Base-by-base conservation (phyloP, 2,797 vertebrate species). In the Eutrigla gurnardus region DNA sequence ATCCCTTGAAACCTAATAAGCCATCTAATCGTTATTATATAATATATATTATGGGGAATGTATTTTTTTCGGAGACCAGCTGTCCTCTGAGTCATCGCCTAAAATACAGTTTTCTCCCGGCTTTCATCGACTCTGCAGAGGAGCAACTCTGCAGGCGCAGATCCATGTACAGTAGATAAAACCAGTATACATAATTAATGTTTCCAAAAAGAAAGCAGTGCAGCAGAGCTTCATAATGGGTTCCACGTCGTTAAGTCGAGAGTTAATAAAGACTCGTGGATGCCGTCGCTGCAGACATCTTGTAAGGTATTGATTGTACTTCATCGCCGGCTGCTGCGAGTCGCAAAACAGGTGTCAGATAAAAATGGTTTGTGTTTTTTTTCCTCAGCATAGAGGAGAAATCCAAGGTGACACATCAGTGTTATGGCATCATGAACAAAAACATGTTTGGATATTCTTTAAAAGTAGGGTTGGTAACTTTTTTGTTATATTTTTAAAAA, bases 171-270 rank as follows among this genome's bases (percentile, higher is more conserved):
- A 55, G 64, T 74, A 10, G 45, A 77, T 40, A 66, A 62, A 80
- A 68, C 45, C 73, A 71, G 53, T 59, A 88, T 87, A 58, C 66
- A 88, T 83, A 87, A 83, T 90, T 82, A 88, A 88, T 85, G 70
- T 69, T 85, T 83, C 80, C 80, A 11, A 60, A 25, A 70, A 86
- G 87, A 78, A 47, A 67, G 78, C 37, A 7, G 73, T 6, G 80
- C 81, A 64, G 65, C 45, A 14, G 1, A 54, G 58, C 68, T 53
- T 84, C 47, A 7, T 84, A 65, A 79, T 79, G 49, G 62, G 70
- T 35, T 87, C 80, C 62, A 52, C 58, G 60, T 70, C 73, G 73
- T 70, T 67, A 76, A 78, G 75, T 60, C 1, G 0, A 73, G 66
- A 50, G 45, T 53, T 81, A 77, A 78, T 81, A 81, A 81, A 78